Base-by-base conservation (phyloP, 2,797 vertebrate genomes). In the Meda fulgida region DNA sequence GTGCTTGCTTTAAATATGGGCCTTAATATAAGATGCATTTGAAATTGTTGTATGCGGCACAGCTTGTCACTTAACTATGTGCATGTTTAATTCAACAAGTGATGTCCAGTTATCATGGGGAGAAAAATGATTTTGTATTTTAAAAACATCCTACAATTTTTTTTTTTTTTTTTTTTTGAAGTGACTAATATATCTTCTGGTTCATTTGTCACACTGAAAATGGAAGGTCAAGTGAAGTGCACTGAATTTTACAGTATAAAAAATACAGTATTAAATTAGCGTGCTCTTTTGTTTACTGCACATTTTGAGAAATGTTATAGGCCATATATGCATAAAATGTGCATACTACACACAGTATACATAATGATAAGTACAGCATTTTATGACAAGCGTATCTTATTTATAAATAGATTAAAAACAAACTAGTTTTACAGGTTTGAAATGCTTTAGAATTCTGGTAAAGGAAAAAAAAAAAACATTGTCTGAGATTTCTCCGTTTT, bases 341-440 rank as follows among this genome's bases (percentile, higher is more conserved):
- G 19, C 18, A 79, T 65, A 29, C 16, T 79, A n/a, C 5, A 14
- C 73, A 38, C 14, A 31, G 8, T 10, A 21, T 38, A 5, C 16
- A 51, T 21, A 67, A 67, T 23, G 29, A 26, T 1, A 80, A 36
- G 29, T 13, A 66, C 31, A 55, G 43, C 16, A 11, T 9, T 63
- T 43, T 63, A 26, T 63, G 55, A 63, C 34, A 58, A 63, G 6
- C 23, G 1, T 19, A 19, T 4, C 26, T 26, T 5, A n/a, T 60
- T 31, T 72, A 81, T 58, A 58, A 69, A 80, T 53, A 53, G 51
- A 58, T 81, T 9, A 29, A 63, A 60, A 79, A 51, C 29, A 9
- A 31, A 23, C 78, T 48, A 34, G 78, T 36, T 80, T 5, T 51
- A 67, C 78, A 63, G 21, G 40, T 65, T 75, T 83, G 1, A 16